Base-by-base conservation (phyloP, 2,113 vertebrate genomes). In the Dasyornis broadbenti region DNA sequence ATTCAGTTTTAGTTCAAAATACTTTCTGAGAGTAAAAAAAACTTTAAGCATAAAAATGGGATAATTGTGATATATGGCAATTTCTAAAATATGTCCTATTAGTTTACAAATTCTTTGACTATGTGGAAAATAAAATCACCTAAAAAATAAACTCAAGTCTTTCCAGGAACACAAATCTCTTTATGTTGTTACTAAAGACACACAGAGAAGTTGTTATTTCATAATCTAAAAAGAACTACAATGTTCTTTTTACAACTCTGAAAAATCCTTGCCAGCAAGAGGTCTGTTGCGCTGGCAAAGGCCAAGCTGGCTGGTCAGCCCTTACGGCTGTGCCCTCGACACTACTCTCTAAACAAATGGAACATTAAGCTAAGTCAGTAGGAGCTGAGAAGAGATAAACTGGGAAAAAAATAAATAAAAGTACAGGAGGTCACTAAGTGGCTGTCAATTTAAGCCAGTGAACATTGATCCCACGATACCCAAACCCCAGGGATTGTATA, bases 401-500 rank as follows among this genome's bases (percentile, higher is more conserved):
- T 1, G 10, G 31, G 22, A 27, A 40, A 21, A 80, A 39, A 17
- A 2, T 10, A 28, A 42, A 5, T 1, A n/a, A 11, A 66, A 57
- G 4, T 3, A 30, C 59, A 77, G 68, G 11, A 82, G 42, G 39
- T 66, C 42, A 6, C 17, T 13, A 13, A 22, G 42, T 28, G 39
- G 10, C 78, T n/a, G 35, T 50, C 65, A 39, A 37, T 35, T 37
- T 7, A 15, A 77, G 21, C 3, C 57, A 57, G 45, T 28, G 63
- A 66, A 57, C 49, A 23, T 1, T 73, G 66, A 79, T 27, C 37
- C 35, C 40, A 50, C 10, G 31, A 42, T 1, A 30, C 6, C 21
- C 0, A 7, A 83, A 23, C 2, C 23, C 19, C 5, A 69, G 57
- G 0, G 0, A 53, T 2, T 57, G 31, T 19, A 0, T 8, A 72